A percentile compares a stretch with the other conserved stretches of the same genome.
Conservation (phyloP, 2,888 invertebrate genomes). For the Pollenia angustigena region DNA sequence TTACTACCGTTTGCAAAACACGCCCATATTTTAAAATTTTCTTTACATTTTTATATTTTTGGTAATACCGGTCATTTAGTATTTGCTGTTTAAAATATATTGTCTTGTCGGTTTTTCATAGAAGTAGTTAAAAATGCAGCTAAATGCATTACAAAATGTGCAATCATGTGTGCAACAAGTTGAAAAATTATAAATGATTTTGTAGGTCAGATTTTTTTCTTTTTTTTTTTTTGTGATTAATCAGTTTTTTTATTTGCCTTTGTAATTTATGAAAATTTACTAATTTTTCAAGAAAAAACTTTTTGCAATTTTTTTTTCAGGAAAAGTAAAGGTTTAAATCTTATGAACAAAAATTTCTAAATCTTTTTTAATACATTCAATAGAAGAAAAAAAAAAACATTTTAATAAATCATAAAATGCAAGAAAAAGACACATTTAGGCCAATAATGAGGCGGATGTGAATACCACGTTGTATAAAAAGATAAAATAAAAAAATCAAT, state of each 20-base stretch:
- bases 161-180: slow-evolving; percentile 71
- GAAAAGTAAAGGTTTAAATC: neutral
- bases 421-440: slow-evolving; percentile 24
- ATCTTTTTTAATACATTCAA: too few relatives aligned
- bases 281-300: neutral
- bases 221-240: slow-evolving; percentile 48
- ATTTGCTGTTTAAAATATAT: slow-evolving; percentile 21
- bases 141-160: slow-evolving; percentile 63
- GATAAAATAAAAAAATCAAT: slow-evolving; percentile 24
- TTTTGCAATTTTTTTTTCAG: neutral
- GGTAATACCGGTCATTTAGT: slow-evolving; percentile 29
- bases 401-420: slow-evolving; percentile 13
- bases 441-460: slow-evolving; percentile 11
- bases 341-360: too few relatives aligned
- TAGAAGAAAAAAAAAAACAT: too few relatives aligned
- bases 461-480: slow-evolving; percentile 5
- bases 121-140: slow-evolving; percentile 40
- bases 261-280: slow-evolving; percentile 23
- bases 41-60: slow-evolving; percentile 37
- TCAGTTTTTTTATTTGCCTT: slow-evolving; percentile 31
- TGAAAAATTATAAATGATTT: slow-evolving; percentile 67
- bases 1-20: slow-evolving; percentile 59
- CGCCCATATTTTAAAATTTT: slow-evolving; percentile 64
- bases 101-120: slow-evolving; percentile 57
- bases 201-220: slow-evolving; percentile 65